These are phyloP conservation scores for Himalopsyche tibetana DNA, from an alignment of 2,888 invertebrate species.

Conservation along the genomic window DNA sequence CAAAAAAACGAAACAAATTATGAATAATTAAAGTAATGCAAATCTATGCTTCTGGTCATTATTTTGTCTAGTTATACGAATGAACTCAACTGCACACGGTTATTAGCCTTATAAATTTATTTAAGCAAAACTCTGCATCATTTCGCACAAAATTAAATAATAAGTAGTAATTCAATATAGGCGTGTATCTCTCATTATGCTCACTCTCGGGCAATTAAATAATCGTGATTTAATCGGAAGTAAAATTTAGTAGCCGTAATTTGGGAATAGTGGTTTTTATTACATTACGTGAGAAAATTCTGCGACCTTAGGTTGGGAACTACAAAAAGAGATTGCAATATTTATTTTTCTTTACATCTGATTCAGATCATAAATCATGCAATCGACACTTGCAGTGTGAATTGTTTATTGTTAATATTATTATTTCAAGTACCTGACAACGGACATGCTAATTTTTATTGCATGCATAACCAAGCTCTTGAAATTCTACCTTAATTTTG, in stretches of 20 bases:
- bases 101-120: too few relatives aligned
- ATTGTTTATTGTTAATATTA: background rate
- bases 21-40: too few relatives aligned
- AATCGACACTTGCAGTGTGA: conserved; percentile 19
- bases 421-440: background rate
- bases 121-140: too few relatives aligned
- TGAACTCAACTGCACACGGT: too few relatives aligned
- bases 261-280: background rate
- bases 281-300: background rate
- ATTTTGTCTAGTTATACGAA: too few relatives aligned
- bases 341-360: background rate
- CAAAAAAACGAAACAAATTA: too few relatives aligned
- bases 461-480: too few relatives aligned
- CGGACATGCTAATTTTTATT: background rate
- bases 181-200: background rate
- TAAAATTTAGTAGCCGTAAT: background rate
- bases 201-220: background rate
- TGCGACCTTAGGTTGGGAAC: background rate
- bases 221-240: background rate
- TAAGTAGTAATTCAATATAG: background rate
- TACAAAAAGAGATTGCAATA: background rate
- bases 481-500: too few relatives aligned
- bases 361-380: background rate
- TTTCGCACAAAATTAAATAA: background rate
- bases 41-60: too few relatives aligned